A percentile compares a stretch with the other conserved stretches of the same genome.
phyloP scores from a whole-genome alignment of 2,888 invertebrate species.

The Metellina segmentata region DNA sequence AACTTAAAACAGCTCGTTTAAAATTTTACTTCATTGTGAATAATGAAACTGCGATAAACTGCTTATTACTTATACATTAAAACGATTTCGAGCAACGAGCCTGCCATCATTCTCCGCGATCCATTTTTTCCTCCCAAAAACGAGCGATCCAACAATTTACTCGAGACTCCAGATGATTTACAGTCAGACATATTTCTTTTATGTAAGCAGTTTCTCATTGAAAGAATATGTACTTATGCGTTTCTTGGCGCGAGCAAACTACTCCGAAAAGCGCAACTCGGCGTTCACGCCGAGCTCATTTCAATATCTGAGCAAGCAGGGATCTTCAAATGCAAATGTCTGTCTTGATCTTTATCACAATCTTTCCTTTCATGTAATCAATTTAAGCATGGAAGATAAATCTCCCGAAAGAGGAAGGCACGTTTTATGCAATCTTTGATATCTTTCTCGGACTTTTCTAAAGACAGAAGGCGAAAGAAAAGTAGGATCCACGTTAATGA shows the following conservation, averaged over 20 bases:
- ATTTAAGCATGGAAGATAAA: slow-evolving; percentile 60
- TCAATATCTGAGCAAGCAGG: slow-evolving; percentile 27
- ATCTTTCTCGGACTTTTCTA: slow-evolving; percentile 33
- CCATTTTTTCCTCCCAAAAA: slow-evolving; percentile 13
- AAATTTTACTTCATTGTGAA: slow-evolving; percentile 22
- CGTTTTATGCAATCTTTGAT: slow-evolving; percentile 55
- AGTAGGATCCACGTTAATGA: slow-evolving; percentile 49
- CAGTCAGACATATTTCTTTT: slow-evolving; percentile 19
- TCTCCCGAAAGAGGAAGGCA: slow-evolving; percentile 44
- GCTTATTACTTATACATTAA: slow-evolving; percentile 41
- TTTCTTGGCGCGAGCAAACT: slow-evolving; percentile 9
- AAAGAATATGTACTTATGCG: slow-evolving; percentile 43
- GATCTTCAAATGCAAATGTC: slow-evolving; percentile 56
- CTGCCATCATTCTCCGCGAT: slow-evolving; percentile 3
- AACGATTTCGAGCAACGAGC: slow-evolving; percentile 13
- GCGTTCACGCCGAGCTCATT: slow-evolving; percentile 30
- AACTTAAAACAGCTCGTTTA: slow-evolving; percentile 14
- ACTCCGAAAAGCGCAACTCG: background rate
- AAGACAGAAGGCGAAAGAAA: slow-evolving; percentile 29
- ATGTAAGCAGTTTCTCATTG: slow-evolving; percentile 33
- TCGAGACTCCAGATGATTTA: background rate
- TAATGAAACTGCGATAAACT: slow-evolving; percentile 19
- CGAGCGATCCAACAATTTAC: background rate
- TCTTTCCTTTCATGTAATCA: slow-evolving; percentile 65
- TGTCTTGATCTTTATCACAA: slow-evolving; percentile 51